Evolutionary conservation across 2,888 invertebrate genomes (phyloP).

Genomic region (Cinara cedri): DNA sequence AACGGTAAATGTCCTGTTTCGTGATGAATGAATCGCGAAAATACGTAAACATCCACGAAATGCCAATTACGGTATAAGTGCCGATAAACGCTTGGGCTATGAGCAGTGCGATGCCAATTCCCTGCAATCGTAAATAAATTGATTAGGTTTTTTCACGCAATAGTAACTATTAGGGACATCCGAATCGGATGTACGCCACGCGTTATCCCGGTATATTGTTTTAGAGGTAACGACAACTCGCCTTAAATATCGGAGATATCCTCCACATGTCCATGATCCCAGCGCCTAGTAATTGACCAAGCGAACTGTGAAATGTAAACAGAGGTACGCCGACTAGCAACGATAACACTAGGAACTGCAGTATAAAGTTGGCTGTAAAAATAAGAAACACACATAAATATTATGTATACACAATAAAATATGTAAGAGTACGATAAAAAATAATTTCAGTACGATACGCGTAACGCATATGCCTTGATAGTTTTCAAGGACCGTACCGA

Average conservation of each 20-base stretch:
- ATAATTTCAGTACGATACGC: too few species aligned
- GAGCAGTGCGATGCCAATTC: constrained; percentile 83
- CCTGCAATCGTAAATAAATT: constrained; percentile 63
- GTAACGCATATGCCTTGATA: background rate
- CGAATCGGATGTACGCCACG: background rate
- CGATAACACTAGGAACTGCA: constrained; percentile 86
- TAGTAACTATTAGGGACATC: too few species aligned
- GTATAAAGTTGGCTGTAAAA: constrained; percentile 76
- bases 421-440: background rate
- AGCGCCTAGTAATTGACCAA: constrained; percentile 82
- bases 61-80: constrained; percentile 83
- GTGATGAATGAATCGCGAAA: constrained; percentile 85
- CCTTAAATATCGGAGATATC: constrained; percentile 87
- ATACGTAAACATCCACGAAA: constrained; percentile 91
- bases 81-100: constrained; percentile 81
- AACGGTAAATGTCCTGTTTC: constrained; percentile 77
- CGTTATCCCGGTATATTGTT: background rate
- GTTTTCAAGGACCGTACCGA: background rate
- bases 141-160: too few species aligned
- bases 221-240: constrained; percentile 58
- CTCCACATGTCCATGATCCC: constrained; percentile 93
- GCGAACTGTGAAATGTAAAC: constrained; percentile 81
- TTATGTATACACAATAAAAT: too few species aligned
- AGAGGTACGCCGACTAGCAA: constrained; percentile 82
- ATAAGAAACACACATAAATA: background rate